Conservation (phyloP, 2,888 invertebrate genomes). For the Epinotia ramella region DNA sequence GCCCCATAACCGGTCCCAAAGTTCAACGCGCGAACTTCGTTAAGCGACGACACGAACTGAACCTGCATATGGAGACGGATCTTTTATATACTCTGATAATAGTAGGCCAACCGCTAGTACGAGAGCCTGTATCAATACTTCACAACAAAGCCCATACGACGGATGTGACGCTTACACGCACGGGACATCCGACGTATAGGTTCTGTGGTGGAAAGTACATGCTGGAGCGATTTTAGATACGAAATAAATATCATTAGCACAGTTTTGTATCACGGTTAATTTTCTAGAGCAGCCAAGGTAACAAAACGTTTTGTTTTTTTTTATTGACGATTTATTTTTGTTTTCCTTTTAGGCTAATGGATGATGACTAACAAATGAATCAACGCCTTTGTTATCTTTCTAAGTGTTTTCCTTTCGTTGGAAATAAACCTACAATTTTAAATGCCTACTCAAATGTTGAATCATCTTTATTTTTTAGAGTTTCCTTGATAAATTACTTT, state of each 20-base stretch:
- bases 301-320: constrained; percentile 66
- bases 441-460: constrained; percentile 25
- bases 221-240: constrained; percentile 72
- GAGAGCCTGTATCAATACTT: constrained; percentile 68
- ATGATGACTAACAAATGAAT: constrained; percentile 38
- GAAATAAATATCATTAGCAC: constrained; percentile 80
- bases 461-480: constrained; percentile 4
- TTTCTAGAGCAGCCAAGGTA: constrained; percentile 76
- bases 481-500: constrained; percentile 16
- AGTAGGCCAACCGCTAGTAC: constrained; percentile 83
- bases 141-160: constrained; percentile 53
- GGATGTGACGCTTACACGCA: constrained; percentile 4
- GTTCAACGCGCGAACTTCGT: constrained; percentile 62
- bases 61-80: constrained; percentile 66
- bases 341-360: constrained; percentile 50
- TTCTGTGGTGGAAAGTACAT: constrained; percentile 48
- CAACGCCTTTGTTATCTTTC: constrained; percentile 37
- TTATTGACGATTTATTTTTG: constrained; percentile 64
- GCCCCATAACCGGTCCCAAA: constrained; percentile 76
- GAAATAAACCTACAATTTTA: constrained; percentile 35
- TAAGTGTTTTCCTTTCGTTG: constrained; percentile 31
- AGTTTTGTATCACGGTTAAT: constrained; percentile 75
- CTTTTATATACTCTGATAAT: constrained; percentile 78
- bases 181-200: constrained; percentile 10
- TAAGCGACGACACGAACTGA: constrained; percentile 73